phyloP scores from a whole-genome alignment of 2,113 vertebrate genomes.

The Tachysurus vachellii region DNA sequence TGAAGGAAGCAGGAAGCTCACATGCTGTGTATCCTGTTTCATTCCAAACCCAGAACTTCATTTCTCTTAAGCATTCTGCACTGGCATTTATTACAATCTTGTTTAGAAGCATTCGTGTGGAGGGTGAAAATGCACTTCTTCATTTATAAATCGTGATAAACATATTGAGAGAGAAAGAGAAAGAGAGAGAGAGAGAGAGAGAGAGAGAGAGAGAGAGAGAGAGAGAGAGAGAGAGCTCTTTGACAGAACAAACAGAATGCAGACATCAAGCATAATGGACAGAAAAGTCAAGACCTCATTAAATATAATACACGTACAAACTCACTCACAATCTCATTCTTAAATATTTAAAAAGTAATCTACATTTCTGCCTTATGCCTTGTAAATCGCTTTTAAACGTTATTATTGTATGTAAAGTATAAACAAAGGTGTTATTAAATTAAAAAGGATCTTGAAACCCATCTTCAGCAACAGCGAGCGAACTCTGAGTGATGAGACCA shows the following conservation, averaged over 20 bases:
- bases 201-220: neutral
- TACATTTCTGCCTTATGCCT: neutral
- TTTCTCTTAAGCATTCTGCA: neutral
- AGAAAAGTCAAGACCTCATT: neutral
- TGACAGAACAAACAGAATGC: slow-evolving; percentile 2
- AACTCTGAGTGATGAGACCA: too few relatives aligned
- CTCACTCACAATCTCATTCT: neutral
- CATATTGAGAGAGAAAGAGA: neutral
- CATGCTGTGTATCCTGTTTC: slow-evolving; percentile 18
- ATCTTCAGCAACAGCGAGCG: too few relatives aligned
- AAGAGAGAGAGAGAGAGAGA: neutral
- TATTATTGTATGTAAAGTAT: too few relatives aligned
- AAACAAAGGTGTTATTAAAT: neutral
- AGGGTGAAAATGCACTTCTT: neutral
- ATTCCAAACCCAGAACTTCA: neutral
- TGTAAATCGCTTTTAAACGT: neutral
- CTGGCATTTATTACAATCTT: neutral
- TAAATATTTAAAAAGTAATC: neutral
- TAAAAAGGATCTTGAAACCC: too few relatives aligned
- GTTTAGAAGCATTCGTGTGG: neutral
- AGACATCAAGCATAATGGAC: neutral
- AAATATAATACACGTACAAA: neutral
- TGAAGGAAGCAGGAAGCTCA: slow-evolving; percentile 23
- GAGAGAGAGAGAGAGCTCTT: neutral
- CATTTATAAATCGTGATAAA: neutral